Conservation (phyloP, 1,140 invertebrate species). For the Plutomurus gul region DNA sequence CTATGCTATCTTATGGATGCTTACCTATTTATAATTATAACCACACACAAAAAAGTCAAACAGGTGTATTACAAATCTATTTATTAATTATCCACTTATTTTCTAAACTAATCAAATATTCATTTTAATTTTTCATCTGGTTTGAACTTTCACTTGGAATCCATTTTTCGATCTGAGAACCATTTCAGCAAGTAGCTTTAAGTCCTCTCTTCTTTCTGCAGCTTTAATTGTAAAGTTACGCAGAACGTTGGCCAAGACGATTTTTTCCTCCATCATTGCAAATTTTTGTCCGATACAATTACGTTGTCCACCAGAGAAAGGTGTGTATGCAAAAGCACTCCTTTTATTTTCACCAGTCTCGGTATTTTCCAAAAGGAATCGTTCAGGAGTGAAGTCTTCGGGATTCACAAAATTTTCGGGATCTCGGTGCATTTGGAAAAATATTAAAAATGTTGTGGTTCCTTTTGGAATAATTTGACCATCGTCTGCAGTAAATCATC, state of each 20-base stretch:
- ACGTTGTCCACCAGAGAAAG: slow-evolving; percentile 61
- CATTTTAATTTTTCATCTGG: background rate
- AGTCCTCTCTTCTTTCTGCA: slow-evolving; percentile 68
- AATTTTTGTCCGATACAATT: slow-evolving; percentile 63
- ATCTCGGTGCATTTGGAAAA: slow-evolving; percentile 60
- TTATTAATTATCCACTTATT: too few species aligned
- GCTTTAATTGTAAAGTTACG: slow-evolving; percentile 60
- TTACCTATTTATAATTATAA: too few species aligned
- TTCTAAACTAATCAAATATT: background rate
- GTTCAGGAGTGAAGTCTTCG: slow-evolving; percentile 62
- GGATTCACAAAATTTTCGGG: slow-evolving; percentile 61
- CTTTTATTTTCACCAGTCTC: slow-evolving; percentile 53
- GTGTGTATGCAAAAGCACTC: slow-evolving; percentile 58
- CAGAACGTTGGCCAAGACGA: slow-evolving; percentile 60
- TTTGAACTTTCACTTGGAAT: slow-evolving; percentile 2
- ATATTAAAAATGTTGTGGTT: slow-evolving; percentile 21
- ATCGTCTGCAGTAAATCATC: background rate
- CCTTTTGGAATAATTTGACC: slow-evolving; percentile 11
- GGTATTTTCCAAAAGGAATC: slow-evolving; percentile 61
- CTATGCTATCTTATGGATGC: too few species aligned
- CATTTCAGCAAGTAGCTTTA: slow-evolving; percentile 64
- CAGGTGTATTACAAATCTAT: background rate
- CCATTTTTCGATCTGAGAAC: slow-evolving; percentile 70
- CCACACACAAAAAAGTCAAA: background rate
- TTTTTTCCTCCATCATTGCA: slow-evolving; percentile 64